phyloP scores from a whole-genome alignment of 2,888 invertebrate species.

The Halictus quadricinctus region DNA sequence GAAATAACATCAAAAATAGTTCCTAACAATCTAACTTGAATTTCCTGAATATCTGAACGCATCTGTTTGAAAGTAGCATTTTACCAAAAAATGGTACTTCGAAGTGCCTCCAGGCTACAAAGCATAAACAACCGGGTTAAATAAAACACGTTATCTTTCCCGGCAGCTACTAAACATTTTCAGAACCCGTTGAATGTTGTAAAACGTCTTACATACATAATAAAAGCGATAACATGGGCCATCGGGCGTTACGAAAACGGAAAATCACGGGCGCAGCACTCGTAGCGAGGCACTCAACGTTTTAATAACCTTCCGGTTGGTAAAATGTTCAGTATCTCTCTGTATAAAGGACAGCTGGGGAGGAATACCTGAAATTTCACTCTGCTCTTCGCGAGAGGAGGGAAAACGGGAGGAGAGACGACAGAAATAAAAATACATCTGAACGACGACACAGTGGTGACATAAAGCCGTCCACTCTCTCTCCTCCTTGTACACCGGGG shows the following conservation, averaged over 20 bases:
- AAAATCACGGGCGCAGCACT: background rate
- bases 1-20: background rate
- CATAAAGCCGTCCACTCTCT: background rate
- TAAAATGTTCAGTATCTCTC: background rate
- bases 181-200: background rate
- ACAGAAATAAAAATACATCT: too few relatives aligned
- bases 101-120: background rate
- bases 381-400: background rate
- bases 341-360: background rate
- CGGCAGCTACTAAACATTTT: background rate
- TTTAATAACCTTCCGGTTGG: slow-evolving; percentile 1
- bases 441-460: too few relatives aligned
- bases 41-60: too few relatives aligned
- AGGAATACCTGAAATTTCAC: background rate
- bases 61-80: too few relatives aligned
- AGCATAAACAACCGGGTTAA: background rate
- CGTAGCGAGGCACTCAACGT: background rate
- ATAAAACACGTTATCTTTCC: background rate
- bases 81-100: too few relatives aligned
- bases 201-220: background rate
- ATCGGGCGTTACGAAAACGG: background rate
- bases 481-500: slow-evolving; percentile 5
- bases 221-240: background rate
- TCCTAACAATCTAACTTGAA: too few relatives aligned
- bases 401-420: background rate